Evolutionary conservation across 2,888 invertebrate species (phyloP), one percentile per base, ranked within the genome.

Genomic region (Pseudococcus jackbeardsleyi): DNA sequence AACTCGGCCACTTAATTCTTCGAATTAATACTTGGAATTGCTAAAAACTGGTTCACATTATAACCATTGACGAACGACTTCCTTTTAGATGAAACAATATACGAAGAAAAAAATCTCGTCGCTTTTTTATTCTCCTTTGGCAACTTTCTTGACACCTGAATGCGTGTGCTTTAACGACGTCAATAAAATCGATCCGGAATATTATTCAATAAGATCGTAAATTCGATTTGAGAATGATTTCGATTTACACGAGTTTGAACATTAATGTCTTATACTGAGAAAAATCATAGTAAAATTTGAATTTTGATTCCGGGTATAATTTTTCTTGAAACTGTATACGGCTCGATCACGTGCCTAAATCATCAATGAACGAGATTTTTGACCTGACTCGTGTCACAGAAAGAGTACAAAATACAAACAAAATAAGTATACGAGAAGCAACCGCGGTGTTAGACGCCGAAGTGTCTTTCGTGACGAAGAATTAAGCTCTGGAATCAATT

Each of bases 121-220:
- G 59, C 19, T 72, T 19, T 59, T 59, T 59, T 19, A 19, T 59
- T 68, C 12, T 26, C 1, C 5, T 17, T 33, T 33, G 26, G 26
- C 26, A 33, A 33, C 26, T 72, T 33, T 33, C 72, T 72, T 72
- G 15, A 72, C 72, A 33, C 72, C 72, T 33, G 26, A 33, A 33
- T 33, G 59, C 19, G 5, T 7, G 72, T 72, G 33, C 72, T 72
- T 59, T 72, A 72, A 72, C 72, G 72, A 72, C 72, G 39, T 72
- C 12, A 33, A 72, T 72, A 72, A 72, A 72, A 72, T 72, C 72
- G 33, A 72, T 39, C 72, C 72, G 72, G 72, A 72, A 72, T 72
- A 72, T 72, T 72, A 72, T 72, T 72, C 33, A 72, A 72, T 72
- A 72, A 72, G 39, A 39, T 72, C 72, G 72, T 72, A 72, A 72